Conservation (phyloP, 2,113 vertebrate species). For the Clarias macrocephalus region DNA sequence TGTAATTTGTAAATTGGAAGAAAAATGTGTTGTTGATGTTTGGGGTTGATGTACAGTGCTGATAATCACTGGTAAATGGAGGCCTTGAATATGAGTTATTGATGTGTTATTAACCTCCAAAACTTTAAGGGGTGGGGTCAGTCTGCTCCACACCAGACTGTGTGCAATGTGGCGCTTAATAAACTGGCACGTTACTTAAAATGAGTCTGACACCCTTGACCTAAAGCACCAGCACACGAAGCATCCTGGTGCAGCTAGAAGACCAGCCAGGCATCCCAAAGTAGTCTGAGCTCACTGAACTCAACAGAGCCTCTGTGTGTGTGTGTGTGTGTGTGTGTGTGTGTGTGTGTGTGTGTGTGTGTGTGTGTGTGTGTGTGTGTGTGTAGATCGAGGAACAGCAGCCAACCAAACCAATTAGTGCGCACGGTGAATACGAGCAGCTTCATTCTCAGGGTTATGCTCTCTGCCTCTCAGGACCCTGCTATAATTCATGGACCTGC, state of each 20-base stretch:
- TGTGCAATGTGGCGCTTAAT: too few relatives aligned
- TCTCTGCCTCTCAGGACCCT: constrained; percentile 59
- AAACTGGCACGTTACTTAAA: background rate
- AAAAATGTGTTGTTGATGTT: background rate
- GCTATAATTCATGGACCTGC: constrained; percentile 73
- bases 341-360: background rate
- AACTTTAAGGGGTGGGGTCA: background rate
- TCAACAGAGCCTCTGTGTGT: constrained; percentile 39
- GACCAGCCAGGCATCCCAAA: background rate
- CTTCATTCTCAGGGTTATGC: constrained; percentile 50
- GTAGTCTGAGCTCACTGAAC: constrained; percentile 29
- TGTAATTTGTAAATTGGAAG: background rate
- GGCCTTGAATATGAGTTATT: background rate
- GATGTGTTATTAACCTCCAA: too few relatives aligned
- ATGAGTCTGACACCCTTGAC: background rate
- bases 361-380: background rate
- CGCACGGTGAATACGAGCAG: constrained; percentile 47
- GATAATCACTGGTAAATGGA: background rate
- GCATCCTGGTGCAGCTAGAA: background rate
- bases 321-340: background rate
- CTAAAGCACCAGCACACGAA: background rate
- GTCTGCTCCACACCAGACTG: background rate
- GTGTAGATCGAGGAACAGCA: constrained; percentile 27
- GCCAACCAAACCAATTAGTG: constrained; percentile 56
- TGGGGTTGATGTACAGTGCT: too few relatives aligned